Base-by-base conservation (phyloP, 2,888 invertebrate genomes). In the Pammene aurita region DNA sequence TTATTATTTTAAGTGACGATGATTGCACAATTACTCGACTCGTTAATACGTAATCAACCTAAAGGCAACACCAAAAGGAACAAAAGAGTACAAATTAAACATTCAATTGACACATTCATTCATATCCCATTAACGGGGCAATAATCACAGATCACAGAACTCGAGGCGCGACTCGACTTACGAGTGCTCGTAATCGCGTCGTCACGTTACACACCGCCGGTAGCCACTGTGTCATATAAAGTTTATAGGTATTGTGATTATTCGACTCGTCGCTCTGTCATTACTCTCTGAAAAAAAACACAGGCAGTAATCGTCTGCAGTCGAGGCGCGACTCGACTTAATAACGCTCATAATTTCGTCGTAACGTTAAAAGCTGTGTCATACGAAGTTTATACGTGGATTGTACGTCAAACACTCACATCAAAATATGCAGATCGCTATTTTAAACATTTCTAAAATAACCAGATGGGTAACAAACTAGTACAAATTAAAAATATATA, bases 181-280 rank as follows among this genome's bases (percentile, higher is more conserved):
- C 63, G 54, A 63, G 54, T 42, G 54, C 34, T 55, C 54, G 41
- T 63, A 44, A 63, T 16, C 34, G 41, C 5, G 63, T 54, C 52
- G 52, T 54, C 44, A 34, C 5, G 42, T 42, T 54, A 64, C 35
- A 44, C n/a, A 26, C 26, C 2, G 26, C 26, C 18, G 41, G 26
- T 6, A 7, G 34, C 41, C 11, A 61, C 6, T 16, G 34, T 60
- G 18, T 11, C 11, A 14, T 41, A 5, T 6, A 34, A 34, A 35
- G n/a, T 7, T n/a, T n/a, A 6, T 13, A 38, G 38, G 26, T 26
- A 26, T 11, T n/a, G n/a, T n/a, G n/a, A n/a, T n/a, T n/a, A n/a
- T n/a, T n/a, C 10, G 4, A 2, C 13, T 52, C 26, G 52, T 52
- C 26, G 26, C 13, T 52, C 11, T 26, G 11, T 52, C 11, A 26